Evolutionary conservation across 2,888 invertebrate genomes (phyloP).

Genomic region (Trichogramma evanescens): DNA sequence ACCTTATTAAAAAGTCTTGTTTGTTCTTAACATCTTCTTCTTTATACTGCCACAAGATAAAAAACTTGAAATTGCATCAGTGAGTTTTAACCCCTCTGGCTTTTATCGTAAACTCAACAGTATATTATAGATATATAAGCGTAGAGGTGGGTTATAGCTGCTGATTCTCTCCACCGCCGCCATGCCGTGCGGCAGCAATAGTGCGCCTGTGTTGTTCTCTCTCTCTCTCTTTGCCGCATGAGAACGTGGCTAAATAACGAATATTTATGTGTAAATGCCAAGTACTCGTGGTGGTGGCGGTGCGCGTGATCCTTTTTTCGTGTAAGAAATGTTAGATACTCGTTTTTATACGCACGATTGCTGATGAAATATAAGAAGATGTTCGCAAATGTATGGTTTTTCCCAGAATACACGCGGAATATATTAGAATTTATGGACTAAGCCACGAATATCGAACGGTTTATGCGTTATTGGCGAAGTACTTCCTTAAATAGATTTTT

Average conservation of each 20-base stretch:
- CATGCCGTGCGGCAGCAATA: no score
- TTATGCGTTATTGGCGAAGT: no score
- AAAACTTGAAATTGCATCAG: slow-evolving; percentile 21
- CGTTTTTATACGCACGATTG: slow-evolving; percentile 1
- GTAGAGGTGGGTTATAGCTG: no score
- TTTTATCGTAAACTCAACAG: slow-evolving; percentile 16
- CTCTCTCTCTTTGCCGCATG: neutral
- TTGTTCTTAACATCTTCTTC: slow-evolving; percentile 5
- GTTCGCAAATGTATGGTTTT: no score
- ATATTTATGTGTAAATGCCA: slow-evolving; percentile 10
- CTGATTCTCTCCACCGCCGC: no score
- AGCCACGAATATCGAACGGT: no score
- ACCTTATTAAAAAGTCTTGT: slow-evolving; percentile 18
- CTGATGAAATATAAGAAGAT: neutral
- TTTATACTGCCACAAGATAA: slow-evolving; percentile 7
- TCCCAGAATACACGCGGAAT: no score
- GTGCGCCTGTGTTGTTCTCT: no score
- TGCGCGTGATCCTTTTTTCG: neutral
- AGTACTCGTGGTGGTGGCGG: neutral
- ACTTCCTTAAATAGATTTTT: no score
- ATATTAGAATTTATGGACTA: no score
- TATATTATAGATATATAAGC: neutral
- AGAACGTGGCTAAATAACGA: slow-evolving; percentile 1
- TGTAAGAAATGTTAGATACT: neutral
- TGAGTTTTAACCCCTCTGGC: slow-evolving; percentile 6